Conservation (phyloP, 2,888 invertebrate species). For the Serripes groenlandicus region DNA sequence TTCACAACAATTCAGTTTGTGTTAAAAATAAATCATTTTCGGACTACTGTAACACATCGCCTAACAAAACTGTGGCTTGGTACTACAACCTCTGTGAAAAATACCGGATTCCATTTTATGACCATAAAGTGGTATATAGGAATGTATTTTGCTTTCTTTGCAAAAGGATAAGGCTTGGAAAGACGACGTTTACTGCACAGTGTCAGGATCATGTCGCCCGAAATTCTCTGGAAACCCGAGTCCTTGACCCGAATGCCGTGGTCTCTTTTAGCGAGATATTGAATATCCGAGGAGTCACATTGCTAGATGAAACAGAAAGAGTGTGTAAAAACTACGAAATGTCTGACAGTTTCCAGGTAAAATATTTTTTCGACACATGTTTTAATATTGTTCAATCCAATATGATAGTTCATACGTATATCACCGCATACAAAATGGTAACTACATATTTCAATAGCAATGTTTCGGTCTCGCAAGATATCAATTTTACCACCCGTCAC, state of each 20-base stretch:
- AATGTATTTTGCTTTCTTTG: conserved; percentile 10
- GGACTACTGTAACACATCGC: not conserved
- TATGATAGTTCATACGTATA: too few species aligned
- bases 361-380: not conserved
- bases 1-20: conserved; percentile 1
- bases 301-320: too few species aligned
- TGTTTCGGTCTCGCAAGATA: not conserved
- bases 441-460: too few species aligned
- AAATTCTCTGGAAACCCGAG: too few species aligned
- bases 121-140: not conserved
- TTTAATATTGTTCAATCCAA: not conserved
- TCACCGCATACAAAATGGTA: too few species aligned
- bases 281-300: too few species aligned
- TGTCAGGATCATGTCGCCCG: too few species aligned
- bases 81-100: not conserved
- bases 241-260: too few species aligned
- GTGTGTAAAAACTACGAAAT: not conserved
- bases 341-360: not conserved
- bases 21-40: not conserved
- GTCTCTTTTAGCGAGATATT: too few species aligned
- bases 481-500: not conserved
- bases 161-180: too few species aligned
- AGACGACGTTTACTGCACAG: too few species aligned
- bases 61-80: not conserved
- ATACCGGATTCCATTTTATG: not conserved